Evolutionary conservation across 2,888 invertebrate genomes (phyloP).

Genomic region (Sturmia bella): DNA sequence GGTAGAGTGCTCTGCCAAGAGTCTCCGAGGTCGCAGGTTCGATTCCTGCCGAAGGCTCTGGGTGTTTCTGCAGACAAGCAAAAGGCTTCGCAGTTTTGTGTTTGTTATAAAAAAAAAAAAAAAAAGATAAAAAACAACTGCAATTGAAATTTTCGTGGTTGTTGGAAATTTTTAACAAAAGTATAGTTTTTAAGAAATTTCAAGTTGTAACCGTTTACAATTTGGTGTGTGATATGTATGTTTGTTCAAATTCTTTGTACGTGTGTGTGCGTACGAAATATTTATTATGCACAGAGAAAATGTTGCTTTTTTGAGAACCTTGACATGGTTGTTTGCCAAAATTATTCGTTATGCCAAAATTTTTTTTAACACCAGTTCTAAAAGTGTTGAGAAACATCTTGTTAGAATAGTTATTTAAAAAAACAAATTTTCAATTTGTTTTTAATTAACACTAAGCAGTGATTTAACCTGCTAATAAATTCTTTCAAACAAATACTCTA

Average conservation of each 20-base stretch:
- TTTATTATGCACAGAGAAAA: neutral
- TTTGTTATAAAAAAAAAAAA: too few species aligned
- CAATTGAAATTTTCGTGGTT: too few species aligned
- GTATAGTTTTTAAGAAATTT: too few species aligned
- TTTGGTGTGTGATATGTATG: neutral
- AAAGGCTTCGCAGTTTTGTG: too few species aligned
- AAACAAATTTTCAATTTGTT: neutral
- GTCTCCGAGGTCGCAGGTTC: too few species aligned
- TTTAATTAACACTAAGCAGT: conserved; percentile 16
- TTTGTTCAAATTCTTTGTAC: neutral
- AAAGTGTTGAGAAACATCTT: conserved; percentile 47
- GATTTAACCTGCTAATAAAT: neutral
- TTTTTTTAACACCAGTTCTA: conserved; percentile 41
- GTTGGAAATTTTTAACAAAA: too few species aligned
- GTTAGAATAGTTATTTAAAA: conserved; percentile 6
- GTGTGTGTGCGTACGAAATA: too few species aligned
- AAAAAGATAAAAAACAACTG: too few species aligned
- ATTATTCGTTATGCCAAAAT: conserved; percentile 22
- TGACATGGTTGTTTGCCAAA: conserved; percentile 43
- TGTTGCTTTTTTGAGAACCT: conserved; percentile 18
- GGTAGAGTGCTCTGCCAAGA: too few species aligned
- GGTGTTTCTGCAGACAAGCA: too few species aligned
- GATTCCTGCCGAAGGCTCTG: too few species aligned
- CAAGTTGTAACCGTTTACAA: too few species aligned
- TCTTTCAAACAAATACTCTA: neutral